Conservation (phyloP, 2,113 vertebrate species). For the Microtus richardsoni region DNA sequence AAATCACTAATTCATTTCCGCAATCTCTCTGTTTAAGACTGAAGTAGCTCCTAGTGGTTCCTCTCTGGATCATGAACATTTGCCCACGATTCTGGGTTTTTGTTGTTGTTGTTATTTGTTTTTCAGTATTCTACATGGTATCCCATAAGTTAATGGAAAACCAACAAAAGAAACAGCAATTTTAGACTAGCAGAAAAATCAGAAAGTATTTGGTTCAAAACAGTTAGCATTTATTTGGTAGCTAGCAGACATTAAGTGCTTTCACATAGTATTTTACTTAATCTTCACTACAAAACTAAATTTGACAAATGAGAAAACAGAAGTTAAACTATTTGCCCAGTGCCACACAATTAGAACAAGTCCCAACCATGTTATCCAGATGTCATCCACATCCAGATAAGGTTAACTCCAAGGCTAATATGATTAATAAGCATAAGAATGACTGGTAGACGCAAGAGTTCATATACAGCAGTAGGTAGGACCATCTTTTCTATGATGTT, state of each 20-base stretch:
- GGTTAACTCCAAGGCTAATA: background rate
- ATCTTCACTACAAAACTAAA: background rate
- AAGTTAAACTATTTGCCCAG: background rate
- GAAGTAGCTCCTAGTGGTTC: background rate
- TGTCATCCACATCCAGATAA: background rate
- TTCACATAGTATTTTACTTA: constrained; percentile 19
- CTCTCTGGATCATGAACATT: background rate
- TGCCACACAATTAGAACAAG: background rate
- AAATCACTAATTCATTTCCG: background rate
- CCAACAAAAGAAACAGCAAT: background rate
- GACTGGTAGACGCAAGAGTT: background rate
- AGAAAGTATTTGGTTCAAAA: background rate
- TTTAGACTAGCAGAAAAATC: background rate
- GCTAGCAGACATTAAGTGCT: background rate
- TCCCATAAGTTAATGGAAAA: background rate
- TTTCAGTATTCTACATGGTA: background rate
- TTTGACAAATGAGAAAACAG: background rate
- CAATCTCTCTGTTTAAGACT: background rate
- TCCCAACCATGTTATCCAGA: background rate
- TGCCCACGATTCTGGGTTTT: background rate
- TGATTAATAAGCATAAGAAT: background rate
- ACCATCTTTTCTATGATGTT: background rate
- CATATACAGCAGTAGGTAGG: no score
- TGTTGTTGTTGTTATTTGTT: background rate
- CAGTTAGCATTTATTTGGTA: constrained; percentile 16